Base-by-base conservation (phyloP, 2,797 vertebrate genomes). In the Myoxocephalus aenaeus region DNA sequence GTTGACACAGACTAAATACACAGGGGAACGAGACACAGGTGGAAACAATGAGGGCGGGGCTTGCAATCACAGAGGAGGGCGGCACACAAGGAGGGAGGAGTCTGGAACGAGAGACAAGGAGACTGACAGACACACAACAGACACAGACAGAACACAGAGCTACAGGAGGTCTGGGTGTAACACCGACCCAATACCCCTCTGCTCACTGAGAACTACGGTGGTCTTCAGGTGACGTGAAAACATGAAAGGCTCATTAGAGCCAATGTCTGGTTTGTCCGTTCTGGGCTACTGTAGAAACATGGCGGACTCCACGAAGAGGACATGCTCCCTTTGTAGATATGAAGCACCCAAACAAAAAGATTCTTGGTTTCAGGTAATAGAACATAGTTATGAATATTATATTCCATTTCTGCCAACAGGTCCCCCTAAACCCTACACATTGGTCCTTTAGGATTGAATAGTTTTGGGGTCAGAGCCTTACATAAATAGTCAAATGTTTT, bases 401-500 rank as follows among this genome's bases (percentile, higher is more conserved):
- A 57, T 32, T 10, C 48, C 48, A 56, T 58, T 58, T n/a, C 15
- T 61, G 58, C 58, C 34, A 61, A 38, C n/a, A n/a, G 5, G 10
- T 61, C 8, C 18, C 58, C 58, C 20, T 36, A 7, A 62, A 62
- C 40, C 6, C 20, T 22, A 22, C 59, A 62, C 36, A 40, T n/a
- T 40, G 36, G 32, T 20, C 14, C 15, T 65, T 34, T 48, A 48
- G 56, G 73, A 53, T 65, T 66, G 5, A 65, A 36, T 13, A 38
- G n/a, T 53, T 73, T 64, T 18, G 3, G 29, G 51, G 6, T 1
- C 1, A 1, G 7, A 56, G 38, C 7, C 8, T 72, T 54, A 14
- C 42, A 64, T 66, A 65, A 34, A 83, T 50, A 74, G 48, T 58
- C 65, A 68, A n/a, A 58, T 62, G 42, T 67, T 66, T 77, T 79